These are phyloP conservation scores for Benitochromis conjunctus DNA, from an alignment of 2,113 vertebrate genomes.

Conservation along the genomic window DNA sequence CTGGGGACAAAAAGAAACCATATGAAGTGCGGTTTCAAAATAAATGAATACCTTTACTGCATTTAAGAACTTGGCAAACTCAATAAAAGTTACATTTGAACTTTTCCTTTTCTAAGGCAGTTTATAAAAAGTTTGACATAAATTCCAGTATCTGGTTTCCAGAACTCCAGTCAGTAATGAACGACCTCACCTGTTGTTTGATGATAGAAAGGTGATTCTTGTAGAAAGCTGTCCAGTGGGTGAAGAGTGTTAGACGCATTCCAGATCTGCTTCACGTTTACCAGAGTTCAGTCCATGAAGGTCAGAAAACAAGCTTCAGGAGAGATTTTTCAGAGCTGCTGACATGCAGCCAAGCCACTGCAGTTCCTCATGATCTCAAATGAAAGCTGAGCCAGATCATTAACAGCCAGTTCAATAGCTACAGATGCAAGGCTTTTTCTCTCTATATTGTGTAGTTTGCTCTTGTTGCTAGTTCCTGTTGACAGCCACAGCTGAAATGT, in stretches of 20 bases:
- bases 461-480: not conserved
- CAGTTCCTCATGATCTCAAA: not conserved
- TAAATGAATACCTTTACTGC: not conserved
- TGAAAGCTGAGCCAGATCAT: not conserved
- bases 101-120: not conserved
- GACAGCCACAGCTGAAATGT: slow-evolving; percentile 9
- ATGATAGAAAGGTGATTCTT: not conserved
- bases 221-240: not conserved
- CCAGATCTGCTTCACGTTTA: not conserved
- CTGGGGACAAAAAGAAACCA: not conserved
- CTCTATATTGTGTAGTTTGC: not conserved
- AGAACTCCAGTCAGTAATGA: not conserved
- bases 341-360: not conserved
- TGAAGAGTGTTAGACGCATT: slow-evolving; percentile 22
- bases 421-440: not conserved
- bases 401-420: not conserved
- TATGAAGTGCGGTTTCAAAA: not conserved
- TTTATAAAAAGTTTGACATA: not conserved
- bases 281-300: not conserved
- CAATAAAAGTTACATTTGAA: not conserved
- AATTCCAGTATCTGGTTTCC: not conserved
- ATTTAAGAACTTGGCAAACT: not conserved
- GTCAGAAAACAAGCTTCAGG: not conserved
- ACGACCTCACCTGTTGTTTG: slow-evolving; percentile 42
- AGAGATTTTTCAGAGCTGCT: not conserved